Base-by-base conservation (phyloP, 2,888 invertebrate species). In the Diachrysia chrysitis region DNA sequence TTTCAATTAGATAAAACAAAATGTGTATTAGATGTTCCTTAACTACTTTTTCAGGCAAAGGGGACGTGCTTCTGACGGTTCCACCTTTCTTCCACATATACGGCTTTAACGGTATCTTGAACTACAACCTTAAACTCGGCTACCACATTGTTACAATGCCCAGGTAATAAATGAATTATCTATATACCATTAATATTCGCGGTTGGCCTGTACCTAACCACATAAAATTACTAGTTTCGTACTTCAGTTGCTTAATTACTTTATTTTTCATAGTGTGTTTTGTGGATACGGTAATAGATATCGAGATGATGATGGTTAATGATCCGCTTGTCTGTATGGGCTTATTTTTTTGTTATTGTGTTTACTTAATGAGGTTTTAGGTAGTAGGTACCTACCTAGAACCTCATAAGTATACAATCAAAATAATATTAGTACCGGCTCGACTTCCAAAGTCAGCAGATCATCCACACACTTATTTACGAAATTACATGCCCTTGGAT, bases 71-170 rank as follows among this genome's bases (percentile, higher is more conserved):
- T 2, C 89, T 97, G 19, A 96, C 96, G 0, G 96, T 97, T 0
- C 95, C 98, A 10, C 98, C 98, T 3, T 97, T 97, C 90, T 98
- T 97, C 92, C 98, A 98, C 88, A 97, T 97, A 71, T 98, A 97
- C 87, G 98, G 98, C 2, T 96, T 97, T 87, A 97, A 97, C 78
- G 96, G 96, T 4, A 96, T 97, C 37, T 91, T 97, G 79, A 96
- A 97, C 78, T 94, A 96, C 58, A 94, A 96, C 37, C 87, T 97
- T 2, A 88, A 90, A 59, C 86, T 96, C 58, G 97, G 97, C 9
- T 94, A 95, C 29, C 97, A 97, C 73, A 67, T 97, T 3, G 94
- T 97, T 1, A 96, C 97, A 0, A 93, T 98, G 77, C 97, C 97
- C 61, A 95, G 89, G 95, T 95, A 86, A 86, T 85, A 78, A 46